Evolutionary conservation across 2,113 vertebrate genomes (phyloP), one percentile per base, ranked within the genome.

Genomic region (Balaeniceps rex): DNA sequence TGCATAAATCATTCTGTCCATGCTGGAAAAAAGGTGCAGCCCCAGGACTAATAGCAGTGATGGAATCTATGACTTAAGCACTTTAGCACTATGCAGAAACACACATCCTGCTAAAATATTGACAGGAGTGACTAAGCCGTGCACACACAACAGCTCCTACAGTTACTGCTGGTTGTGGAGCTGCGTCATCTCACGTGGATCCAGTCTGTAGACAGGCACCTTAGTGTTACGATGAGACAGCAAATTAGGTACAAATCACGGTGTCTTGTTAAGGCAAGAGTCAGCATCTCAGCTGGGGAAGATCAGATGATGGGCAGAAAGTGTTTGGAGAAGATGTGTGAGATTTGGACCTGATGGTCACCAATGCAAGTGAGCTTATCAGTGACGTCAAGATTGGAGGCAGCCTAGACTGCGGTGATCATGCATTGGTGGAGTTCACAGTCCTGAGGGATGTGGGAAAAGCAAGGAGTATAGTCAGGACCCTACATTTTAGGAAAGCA

Each of bases 161-260:
- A 52, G 46, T 33, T 92, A n/a, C 47, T 77, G 71, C 57, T 88
- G 58, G 21, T 33, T 6, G 1, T 52, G 36, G 49, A 61, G 16
- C 72, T 49, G 40, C 4, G 2, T 81, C 71, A 64, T 38, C 54
- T 55, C 4, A 1, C 0, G 0, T 58, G 69, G 51, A 65, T 49
- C 46, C 80, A 77, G 52, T 14, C 40, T 88, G 58, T 38, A 68
- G 65, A 38, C 42, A 68, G 86, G 33, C n/a, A 34, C 29, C 44
- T 93, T 70, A 40, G 22, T 71, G 7, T 71, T 83, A 44, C 14
- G 33, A 23, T 49, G 57, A 72, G 33, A 60, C 47, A n/a, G 44
- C 15, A 15, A 71, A 76, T 83, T 80, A 71, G 38, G 49, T 14
- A 42, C 38, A 51, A 83, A 58, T 42, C 6, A 2, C 7, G 1